Conservation (phyloP, 2,888 invertebrate genomes). For the Biston stratarius region DNA sequence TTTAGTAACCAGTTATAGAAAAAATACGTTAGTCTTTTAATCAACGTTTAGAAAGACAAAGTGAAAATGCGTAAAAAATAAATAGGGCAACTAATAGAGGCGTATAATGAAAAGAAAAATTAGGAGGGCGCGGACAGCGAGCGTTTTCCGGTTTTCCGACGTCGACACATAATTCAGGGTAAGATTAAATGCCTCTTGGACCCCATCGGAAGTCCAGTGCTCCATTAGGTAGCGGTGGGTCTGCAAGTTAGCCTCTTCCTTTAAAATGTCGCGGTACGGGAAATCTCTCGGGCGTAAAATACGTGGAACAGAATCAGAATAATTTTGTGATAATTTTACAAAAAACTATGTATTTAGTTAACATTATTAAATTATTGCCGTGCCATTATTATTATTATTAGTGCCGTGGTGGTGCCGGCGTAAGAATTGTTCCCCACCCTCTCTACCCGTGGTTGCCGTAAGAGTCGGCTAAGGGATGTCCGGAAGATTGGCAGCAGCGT, state of each 20-base stretch:
- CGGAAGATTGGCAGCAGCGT: no score
- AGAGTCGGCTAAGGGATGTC: no score
- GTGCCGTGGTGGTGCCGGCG: no score
- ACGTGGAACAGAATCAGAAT: not conserved
- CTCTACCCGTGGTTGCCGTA: no score
- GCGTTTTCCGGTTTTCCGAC: slow-evolving; percentile 77
- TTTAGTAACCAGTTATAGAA: not conserved
- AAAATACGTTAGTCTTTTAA: slow-evolving; percentile 1
- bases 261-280: slow-evolving; percentile 12
- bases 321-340: not conserved
- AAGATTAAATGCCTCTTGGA: slow-evolving; percentile 83
- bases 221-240: slow-evolving; percentile 72
- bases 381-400: no score
- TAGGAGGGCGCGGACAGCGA: slow-evolving; percentile 71
- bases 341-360: no score
- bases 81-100: slow-evolving; percentile 57
- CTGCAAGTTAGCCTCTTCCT: slow-evolving; percentile 35
- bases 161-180: slow-evolving; percentile 82
- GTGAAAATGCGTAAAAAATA: slow-evolving; percentile 45
- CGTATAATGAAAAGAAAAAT: slow-evolving; percentile 74
- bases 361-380: no score
- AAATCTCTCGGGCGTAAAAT: slow-evolving; percentile 7
- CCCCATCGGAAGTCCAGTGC: slow-evolving; percentile 74
- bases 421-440: no score
- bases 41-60: not conserved